phyloP scores from a whole-genome alignment of 1,140 invertebrate species.

The Gerris buenoi region DNA sequence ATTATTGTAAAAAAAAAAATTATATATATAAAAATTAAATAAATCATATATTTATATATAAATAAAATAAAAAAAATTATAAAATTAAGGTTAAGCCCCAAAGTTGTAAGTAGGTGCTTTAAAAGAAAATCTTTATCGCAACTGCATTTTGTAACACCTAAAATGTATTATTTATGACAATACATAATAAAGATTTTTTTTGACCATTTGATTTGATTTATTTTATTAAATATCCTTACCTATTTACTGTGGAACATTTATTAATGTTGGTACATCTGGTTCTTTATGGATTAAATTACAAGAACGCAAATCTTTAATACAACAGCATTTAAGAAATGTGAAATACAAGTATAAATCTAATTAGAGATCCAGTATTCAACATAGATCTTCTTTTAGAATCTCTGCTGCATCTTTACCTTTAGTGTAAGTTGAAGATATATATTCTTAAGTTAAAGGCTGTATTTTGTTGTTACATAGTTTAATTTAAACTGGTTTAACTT shows the following conservation, averaged over 20 bases:
- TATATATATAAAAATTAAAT: neutral
- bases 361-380: too few species aligned
- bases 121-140: neutral
- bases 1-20: neutral
- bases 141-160: neutral
- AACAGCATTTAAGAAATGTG: neutral
- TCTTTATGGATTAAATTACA: too few species aligned
- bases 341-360: neutral
- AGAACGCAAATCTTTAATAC: neutral
- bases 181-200: neutral
- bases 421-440: too few species aligned
- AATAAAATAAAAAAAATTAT: neutral
- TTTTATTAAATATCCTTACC: neutral
- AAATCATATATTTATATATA: neutral
- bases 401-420: too few species aligned
- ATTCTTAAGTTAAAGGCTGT: too few species aligned
- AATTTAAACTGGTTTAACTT: too few species aligned
- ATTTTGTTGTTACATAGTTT: too few species aligned
- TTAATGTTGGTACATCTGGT: too few species aligned
- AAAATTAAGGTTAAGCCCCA: neutral
- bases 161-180: neutral
- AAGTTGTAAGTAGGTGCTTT: neutral
- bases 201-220: neutral
- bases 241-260: neutral
- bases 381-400: too few species aligned